Evolutionary conservation across 2,797 vertebrate genomes (phyloP).

Genomic region (Limosa lapponica): DNA sequence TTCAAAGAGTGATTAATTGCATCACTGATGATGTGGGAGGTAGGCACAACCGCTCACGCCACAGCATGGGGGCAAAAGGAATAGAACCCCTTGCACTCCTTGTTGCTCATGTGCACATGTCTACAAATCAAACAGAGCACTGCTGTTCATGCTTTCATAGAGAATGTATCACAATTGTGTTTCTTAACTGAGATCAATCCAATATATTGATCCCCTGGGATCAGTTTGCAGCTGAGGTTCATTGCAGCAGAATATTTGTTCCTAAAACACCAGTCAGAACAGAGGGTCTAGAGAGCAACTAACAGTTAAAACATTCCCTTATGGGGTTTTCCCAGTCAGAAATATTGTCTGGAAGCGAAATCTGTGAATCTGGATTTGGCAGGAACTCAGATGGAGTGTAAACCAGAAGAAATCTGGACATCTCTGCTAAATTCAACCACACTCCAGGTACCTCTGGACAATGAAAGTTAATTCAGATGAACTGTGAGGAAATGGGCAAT

Average conservation of each 20-base stretch:
- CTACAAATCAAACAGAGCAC: not conserved
- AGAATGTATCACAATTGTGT: not conserved
- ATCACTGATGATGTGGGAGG: not conserved
- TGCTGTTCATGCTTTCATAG: not conserved
- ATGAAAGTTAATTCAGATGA: not conserved
- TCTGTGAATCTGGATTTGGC: not conserved
- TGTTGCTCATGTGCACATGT: not conserved
- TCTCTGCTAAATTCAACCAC: not conserved
- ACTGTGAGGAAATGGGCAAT: not conserved
- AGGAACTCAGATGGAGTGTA: not conserved
- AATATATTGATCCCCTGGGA: not conserved
- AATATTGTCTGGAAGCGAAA: not conserved
- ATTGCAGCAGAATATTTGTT: not conserved
- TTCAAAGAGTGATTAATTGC: not conserved
- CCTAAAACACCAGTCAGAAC: not conserved
- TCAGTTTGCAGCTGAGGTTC: not conserved
- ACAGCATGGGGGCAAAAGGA: not conserved
- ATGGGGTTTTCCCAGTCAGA: not conserved
- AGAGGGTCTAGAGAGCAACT: not conserved
- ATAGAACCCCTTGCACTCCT: not conserved
- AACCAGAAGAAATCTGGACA: not conserved
- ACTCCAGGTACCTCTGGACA: not conserved
- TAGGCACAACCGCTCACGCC: not conserved
- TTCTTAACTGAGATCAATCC: not conserved
- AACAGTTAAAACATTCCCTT: not conserved